Evolutionary conservation across 1,140 invertebrate genomes (phyloP).

Genomic region (Palaemon carinicauda): DNA sequence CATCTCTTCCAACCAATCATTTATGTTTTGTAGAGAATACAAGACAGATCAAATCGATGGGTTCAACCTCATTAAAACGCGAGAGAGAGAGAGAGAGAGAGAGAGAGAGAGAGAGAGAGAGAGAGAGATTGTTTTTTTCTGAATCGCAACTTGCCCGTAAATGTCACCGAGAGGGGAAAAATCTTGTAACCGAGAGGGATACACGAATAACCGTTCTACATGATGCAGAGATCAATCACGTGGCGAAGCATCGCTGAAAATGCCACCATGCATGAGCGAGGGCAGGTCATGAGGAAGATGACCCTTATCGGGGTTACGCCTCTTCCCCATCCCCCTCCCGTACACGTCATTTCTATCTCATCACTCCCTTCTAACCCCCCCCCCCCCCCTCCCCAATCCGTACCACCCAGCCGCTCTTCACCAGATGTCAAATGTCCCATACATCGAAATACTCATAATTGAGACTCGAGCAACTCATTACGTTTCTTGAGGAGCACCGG

Average conservation of each 20-base stretch:
- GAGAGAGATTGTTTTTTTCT: neutral
- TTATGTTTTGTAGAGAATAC: too few species aligned
- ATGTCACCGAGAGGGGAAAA: neutral
- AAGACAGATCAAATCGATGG: too few species aligned
- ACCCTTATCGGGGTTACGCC: neutral
- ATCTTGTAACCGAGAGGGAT: neutral
- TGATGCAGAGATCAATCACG: constrained; percentile 36
- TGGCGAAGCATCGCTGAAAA: constrained; percentile 35
- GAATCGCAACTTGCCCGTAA: too few species aligned
- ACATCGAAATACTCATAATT: neutral
- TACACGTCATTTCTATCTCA: neutral
- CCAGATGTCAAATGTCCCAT: constrained; percentile 25
- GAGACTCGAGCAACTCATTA: too few species aligned
- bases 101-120: neutral
- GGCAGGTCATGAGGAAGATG: neutral
- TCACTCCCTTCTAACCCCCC: neutral
- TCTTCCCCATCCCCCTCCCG: neutral
- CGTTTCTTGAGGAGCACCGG: too few species aligned
- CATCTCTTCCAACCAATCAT: too few species aligned
- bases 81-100: too few species aligned
- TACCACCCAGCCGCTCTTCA: neutral
- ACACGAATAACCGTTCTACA: neutral
- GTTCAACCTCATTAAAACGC: too few species aligned
- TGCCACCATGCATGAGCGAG: constrained; percentile 35
- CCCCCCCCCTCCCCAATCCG: neutral